Evolutionary conservation across 2,113 vertebrate genomes (phyloP).

Genomic region (Megaceryle maxima): DNA sequence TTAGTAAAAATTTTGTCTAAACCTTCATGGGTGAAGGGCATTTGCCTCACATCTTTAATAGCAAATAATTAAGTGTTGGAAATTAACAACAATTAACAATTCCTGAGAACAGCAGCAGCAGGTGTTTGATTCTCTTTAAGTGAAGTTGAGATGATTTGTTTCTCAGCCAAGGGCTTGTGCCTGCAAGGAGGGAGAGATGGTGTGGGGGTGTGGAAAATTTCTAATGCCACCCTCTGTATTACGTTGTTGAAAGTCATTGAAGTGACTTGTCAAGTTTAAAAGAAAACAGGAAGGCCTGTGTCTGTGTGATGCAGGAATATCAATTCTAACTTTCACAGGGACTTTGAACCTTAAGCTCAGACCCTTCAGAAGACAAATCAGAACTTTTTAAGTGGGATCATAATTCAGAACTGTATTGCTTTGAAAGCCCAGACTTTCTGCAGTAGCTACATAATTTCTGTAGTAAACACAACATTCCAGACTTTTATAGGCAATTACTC

Average conservation of each 20-base stretch:
- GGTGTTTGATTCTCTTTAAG: constrained; percentile 54
- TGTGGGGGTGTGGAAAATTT: not conserved
- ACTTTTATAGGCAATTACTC: not conserved
- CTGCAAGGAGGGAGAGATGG: not conserved
- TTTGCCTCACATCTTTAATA: constrained; percentile 70
- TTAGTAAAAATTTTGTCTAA: not conserved
- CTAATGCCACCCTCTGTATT: not conserved
- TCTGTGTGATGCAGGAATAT: not conserved
- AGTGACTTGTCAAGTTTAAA: not conserved
- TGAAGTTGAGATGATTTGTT: constrained; percentile 18
- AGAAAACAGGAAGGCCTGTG: not conserved
- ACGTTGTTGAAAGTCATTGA: not conserved
- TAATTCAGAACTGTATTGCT: not conserved
- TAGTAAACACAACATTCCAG: not conserved
- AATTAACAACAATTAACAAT: constrained; percentile 81
- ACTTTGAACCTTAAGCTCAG: not conserved
- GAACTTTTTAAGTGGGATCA: not conserved
- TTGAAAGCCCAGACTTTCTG: not conserved
- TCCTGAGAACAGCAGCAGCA: constrained; percentile 63
- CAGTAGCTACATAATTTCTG: not conserved
- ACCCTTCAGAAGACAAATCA: not conserved
- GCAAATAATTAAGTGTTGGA: constrained; percentile 76
- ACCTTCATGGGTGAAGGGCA: constrained; percentile 68
- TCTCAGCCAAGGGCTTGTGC: not conserved
- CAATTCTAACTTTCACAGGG: not conserved